Conservation (phyloP, 2,797 vertebrate genomes). For the Arrhamphus sclerolepis region DNA sequence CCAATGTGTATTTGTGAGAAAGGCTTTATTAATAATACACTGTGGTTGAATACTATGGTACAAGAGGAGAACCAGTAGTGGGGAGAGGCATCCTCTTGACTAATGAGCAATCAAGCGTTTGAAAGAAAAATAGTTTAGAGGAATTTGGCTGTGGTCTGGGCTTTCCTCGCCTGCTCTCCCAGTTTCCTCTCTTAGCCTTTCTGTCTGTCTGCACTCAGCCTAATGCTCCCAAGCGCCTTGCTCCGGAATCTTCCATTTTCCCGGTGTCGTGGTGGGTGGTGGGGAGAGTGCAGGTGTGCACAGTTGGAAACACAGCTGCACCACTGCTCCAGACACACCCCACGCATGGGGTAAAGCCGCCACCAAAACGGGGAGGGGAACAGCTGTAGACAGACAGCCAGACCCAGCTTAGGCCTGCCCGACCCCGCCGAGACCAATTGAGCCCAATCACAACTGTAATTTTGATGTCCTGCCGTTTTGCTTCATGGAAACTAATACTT, state of each 20-base stretch:
- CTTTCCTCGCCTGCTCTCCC: slow-evolving; percentile 31
- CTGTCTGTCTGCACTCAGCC: slow-evolving; percentile 51
- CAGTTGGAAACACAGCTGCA: slow-evolving; percentile 83
- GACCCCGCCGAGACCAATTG: slow-evolving; percentile 23
- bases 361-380: slow-evolving; percentile 66
- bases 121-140: slow-evolving; percentile 53
- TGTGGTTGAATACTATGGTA: slow-evolving; percentile 73
- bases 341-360: slow-evolving; percentile 70
- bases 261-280: slow-evolving; percentile 71
- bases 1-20: slow-evolving; percentile 63
- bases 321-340: slow-evolving; percentile 68
- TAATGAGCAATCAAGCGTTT: slow-evolving; percentile 75
- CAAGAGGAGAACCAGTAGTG: slow-evolving; percentile 60
- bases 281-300: slow-evolving; percentile 73
- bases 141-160: slow-evolving; percentile 36
- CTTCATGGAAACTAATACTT: slow-evolving; percentile 18
- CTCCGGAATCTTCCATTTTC: slow-evolving; percentile 56
- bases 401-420: slow-evolving; percentile 53
- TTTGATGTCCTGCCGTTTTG: slow-evolving; percentile 26
- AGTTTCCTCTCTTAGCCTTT: slow-evolving; percentile 29
- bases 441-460: slow-evolving; percentile 29
- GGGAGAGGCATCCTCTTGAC: slow-evolving; percentile 58
- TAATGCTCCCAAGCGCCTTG: slow-evolving; percentile 46
- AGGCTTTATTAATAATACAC: slow-evolving; percentile 81
- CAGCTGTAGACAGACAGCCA: slow-evolving; percentile 78